Percentiles rank a stretch among this genome's conserved stretches.
phyloP scores from a whole-genome alignment of 2,113 vertebrate species.

The Ceyx cyanopectus region DNA sequence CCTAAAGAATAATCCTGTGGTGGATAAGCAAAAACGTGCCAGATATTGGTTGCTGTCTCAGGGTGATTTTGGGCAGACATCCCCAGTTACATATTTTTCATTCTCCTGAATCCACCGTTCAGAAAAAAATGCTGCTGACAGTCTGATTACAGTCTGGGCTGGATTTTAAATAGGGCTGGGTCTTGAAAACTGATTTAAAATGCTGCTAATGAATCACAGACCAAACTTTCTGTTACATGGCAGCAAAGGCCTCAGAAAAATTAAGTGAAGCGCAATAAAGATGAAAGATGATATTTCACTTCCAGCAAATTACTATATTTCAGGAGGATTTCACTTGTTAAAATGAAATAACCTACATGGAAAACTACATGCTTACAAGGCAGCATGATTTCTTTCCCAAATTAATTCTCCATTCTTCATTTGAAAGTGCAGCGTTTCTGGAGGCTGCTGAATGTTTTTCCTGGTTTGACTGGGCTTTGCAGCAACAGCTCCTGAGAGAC shows the following conservation, averaged over 20 bases:
- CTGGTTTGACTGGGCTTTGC: neutral
- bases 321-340: slow-evolving; percentile 47
- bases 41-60: neutral
- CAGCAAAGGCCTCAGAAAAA: slow-evolving; percentile 24
- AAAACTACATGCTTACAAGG: slow-evolving; percentile 33
- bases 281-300: slow-evolving; percentile 48
- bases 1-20: neutral
- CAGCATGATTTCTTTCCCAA: slow-evolving; percentile 40
- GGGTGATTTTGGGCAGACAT: neutral
- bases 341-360: slow-evolving; percentile 44
- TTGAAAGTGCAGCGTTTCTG: neutral
- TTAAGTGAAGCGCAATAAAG: neutral
- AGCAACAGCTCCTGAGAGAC: neutral
- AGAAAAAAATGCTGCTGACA: neutral
- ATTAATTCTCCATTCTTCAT: slow-evolving; percentile 50
- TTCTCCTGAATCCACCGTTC: neutral
- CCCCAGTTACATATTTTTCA: neutral
- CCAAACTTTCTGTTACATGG: neutral
- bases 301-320: slow-evolving; percentile 59
- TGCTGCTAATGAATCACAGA: neutral
- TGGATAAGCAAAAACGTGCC: neutral
- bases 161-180: slow-evolving; percentile 18
- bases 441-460: neutral
- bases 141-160: neutral
- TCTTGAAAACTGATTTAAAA: slow-evolving; percentile 12